Base-by-base conservation (phyloP, 1,140 invertebrate genomes). In the Mylabris phalerata region DNA sequence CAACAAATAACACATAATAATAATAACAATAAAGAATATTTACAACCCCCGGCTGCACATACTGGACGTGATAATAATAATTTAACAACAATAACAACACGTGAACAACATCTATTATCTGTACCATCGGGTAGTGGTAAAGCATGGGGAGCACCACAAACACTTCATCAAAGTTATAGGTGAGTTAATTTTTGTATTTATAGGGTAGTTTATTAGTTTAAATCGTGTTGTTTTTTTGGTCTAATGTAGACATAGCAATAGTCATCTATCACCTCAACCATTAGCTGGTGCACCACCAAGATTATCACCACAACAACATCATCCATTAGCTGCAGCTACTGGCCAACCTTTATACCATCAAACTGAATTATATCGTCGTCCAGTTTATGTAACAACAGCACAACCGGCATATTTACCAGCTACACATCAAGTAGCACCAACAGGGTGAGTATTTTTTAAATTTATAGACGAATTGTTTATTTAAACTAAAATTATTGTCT, bases 1-100 rank as follows among this genome's bases (percentile, higher is more conserved):
- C 13, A 13, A 19, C 19, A 19, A 19, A 19, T 19, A 19, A 1
- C 19, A 19, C 19, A 19, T 19, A 19, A 19, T 19, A 46, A 54
- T 6, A 69, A 74, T 19, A 46, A 54, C 3, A 69, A 74, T 59
- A 68, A 67, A 40, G 82, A 83, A 27, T 83, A 83, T 62, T 76
- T 82, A 32, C 82, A 84, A 68, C 84, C 83, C 47, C 84, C 83
- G 39, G 81, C 79, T 45, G 84, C 83, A 25, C 84, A 85, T 66
- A 79, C 81, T 7, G 78, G 73, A 27, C 65, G 78, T 39, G 75
- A 77, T 54, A 62, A 60, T 44, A 46, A 19, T 19, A 19, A 19
- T 19, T 19, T 19, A 19, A 19, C 72, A 11, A 50, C 64, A 3
- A 61, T 67, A 9, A 62, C 72, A 4, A 61, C 19, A 19, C 19